A percentile compares a stretch with the other conserved stretches of the same genome.
Conservation (phyloP, 2,797 vertebrate species). For the Staurois parvus region DNA sequence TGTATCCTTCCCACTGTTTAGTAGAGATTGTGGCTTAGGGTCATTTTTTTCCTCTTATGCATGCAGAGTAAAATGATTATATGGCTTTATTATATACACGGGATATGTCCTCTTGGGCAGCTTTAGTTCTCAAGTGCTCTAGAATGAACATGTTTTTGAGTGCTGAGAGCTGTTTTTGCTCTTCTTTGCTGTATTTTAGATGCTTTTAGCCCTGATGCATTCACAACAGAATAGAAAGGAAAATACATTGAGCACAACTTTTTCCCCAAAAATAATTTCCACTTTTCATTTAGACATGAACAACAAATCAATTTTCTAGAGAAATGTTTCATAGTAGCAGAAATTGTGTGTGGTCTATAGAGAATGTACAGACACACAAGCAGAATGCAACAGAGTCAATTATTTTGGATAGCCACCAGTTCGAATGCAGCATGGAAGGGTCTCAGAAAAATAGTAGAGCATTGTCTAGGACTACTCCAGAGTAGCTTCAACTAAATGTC, state of each 20-base stretch:
- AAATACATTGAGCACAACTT: not conserved
- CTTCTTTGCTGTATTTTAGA: not conserved
- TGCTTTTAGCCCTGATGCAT: slow-evolving; percentile 32
- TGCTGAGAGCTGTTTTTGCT: not conserved
- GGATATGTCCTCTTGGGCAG: not conserved
- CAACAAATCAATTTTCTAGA: slow-evolving; percentile 11
- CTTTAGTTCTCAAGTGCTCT: not conserved
- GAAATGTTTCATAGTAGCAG: not conserved
- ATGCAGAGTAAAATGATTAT: not conserved
- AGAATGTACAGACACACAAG: not conserved
- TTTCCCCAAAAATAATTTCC: not conserved
- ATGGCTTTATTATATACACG: not conserved
- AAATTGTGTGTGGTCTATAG: not conserved
- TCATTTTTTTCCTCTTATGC: not conserved
- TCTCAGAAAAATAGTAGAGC: not conserved
- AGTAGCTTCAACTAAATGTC: not conserved
- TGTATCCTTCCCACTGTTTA: not conserved
- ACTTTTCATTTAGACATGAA: not conserved
- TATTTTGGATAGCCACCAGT: not conserved
- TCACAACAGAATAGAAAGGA: slow-evolving; percentile 12
- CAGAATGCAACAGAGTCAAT: not conserved
- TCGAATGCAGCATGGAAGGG: not conserved
- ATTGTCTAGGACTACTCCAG: not conserved
- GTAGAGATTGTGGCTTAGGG: not conserved
- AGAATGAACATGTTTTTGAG: slow-evolving; percentile 13